These are phyloP conservation scores for Hofmannophila pseudospretella DNA, from an alignment of 2,888 invertebrate genomes.

Conservation along the genomic window DNA sequence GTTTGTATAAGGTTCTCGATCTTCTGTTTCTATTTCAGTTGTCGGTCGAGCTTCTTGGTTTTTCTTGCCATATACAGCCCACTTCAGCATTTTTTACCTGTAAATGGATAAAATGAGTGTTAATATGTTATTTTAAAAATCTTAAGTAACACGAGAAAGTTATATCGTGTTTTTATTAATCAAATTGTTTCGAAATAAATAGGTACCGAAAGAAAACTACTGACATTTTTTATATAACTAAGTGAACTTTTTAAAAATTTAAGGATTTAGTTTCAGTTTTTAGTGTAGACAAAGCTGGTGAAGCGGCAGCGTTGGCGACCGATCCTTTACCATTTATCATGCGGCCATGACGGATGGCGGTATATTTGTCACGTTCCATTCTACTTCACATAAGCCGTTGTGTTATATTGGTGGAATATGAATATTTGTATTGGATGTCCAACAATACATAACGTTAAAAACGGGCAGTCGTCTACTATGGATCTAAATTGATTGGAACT, in stretches of 20 bases:
- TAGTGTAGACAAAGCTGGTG: too few species aligned
- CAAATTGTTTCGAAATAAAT: too few species aligned
- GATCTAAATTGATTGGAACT: too few species aligned
- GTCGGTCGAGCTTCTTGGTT: slow-evolving; percentile 48
- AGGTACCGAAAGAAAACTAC: too few species aligned
- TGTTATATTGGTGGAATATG: not conserved
- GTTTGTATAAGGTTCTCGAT: slow-evolving; percentile 31
- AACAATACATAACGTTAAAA: not conserved
- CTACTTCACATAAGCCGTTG: slow-evolving; percentile 5
- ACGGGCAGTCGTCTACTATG: too few species aligned
- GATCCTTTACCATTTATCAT: not conserved
- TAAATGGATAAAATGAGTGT: slow-evolving; percentile 26
- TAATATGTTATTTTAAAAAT: too few species aligned
- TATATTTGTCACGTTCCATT: slow-evolving; percentile 8
- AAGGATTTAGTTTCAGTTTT: too few species aligned
- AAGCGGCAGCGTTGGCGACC: too few species aligned
- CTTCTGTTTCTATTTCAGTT: slow-evolving; percentile 34
- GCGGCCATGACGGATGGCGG: slow-evolving; percentile 2
- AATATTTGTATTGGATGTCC: not conserved
- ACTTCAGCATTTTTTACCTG: slow-evolving; percentile 79
- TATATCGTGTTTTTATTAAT: too few species aligned
- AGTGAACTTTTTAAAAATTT: too few species aligned
- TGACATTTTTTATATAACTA: too few species aligned
- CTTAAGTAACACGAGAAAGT: too few species aligned
- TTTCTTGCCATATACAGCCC: slow-evolving; percentile 76